phyloP scores from a whole-genome alignment of 2,797 vertebrate genomes.

The Chelmon rostratus region DNA sequence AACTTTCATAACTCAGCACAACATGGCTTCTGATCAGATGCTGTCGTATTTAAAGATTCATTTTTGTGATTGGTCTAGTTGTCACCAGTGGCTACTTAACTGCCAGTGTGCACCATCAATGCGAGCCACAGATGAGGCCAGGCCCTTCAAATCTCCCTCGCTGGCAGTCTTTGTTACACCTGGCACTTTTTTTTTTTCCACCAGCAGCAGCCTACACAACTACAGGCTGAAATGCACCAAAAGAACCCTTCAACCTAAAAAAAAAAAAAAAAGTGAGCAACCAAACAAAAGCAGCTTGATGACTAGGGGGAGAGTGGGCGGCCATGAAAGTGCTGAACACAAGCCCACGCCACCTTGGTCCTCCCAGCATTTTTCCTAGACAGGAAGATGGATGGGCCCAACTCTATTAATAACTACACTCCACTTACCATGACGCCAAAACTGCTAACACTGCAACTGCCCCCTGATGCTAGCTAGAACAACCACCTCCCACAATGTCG shows the following conservation, averaged over 20 bases:
- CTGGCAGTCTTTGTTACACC: conserved; percentile 8
- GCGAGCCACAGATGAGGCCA: conserved; percentile 6
- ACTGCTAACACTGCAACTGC: conserved; percentile 83
- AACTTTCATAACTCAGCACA: not conserved
- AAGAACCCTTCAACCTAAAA: conserved; percentile 51
- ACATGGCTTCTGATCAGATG: not conserved
- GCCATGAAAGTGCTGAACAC: conserved; percentile 82
- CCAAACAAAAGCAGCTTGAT: conserved; percentile 78
- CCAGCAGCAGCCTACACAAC: conserved; percentile 44
- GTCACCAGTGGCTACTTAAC: not conserved
- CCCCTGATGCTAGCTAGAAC: conserved; percentile 80
- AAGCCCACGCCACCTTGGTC: conserved; percentile 80
- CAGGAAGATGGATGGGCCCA: conserved; percentile 84
- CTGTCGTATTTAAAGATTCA: not conserved
- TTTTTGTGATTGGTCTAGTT: not conserved
- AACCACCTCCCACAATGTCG: conserved; percentile 81
- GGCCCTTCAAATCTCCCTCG: conserved; percentile 31
- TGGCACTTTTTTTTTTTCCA: not conserved
- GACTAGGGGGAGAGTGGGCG: conserved; percentile 72
- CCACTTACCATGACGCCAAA: conserved; percentile 82
- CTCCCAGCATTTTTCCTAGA: conserved; percentile 79
- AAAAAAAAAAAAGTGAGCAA: conserved; percentile 44
- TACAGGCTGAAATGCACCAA: conserved; percentile 54
- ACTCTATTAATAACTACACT: conserved; percentile 85
- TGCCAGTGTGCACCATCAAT: conserved; percentile 10